Evolutionary conservation across 2,113 vertebrate genomes (phyloP), one percentile per base, ranked within the genome.

Genomic region (Octodon degus): DNA sequence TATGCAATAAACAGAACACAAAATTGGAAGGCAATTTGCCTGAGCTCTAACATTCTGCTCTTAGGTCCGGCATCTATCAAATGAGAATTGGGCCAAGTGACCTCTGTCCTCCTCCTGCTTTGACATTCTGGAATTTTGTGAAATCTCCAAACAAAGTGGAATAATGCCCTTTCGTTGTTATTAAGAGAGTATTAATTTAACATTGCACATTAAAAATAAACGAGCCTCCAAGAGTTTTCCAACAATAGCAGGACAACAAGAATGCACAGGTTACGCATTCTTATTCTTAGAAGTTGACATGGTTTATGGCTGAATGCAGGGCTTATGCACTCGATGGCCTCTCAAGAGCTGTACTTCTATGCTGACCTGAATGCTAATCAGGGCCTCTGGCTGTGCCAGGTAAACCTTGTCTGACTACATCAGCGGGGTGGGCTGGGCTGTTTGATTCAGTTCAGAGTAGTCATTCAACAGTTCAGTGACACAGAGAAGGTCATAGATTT

Each of bases 401-500:
- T 53, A 90, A 95, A 67, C 92, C 70, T 81, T 87, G 89, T 94
- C 92, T 95, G 94, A 96, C 86, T 95, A 60, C 87, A 96, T 97
- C 96, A 94, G 93, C 93, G 83, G 84, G 92, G 93, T 94, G 88
- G 92, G 43, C 80, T 90, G 53, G 90, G 87, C 91, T 72, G 77
- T 40, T 93, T 3, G 1, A 87, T 92, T 95, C 87, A 89, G 82
- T 91, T 95, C 86, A 63, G 72, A 89, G 86, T 60, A 84, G 95
- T 84, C 89, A 67, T 70, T 95, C 84, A 90, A 82, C 90, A 93
- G 93, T 91, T 94, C 95, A 94, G 90, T 95, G 96, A 94, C 97
- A 96, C 95, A 95, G 79, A 70, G 93, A 96, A 97, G 97, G 96
- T 97, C 90, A 95, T 12, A 37, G 90, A 90, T 87, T 97, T 98